A percentile compares a stretch with the other conserved stretches of the same genome.
Evolutionary conservation across 2,113 vertebrate genomes (phyloP).

Genomic region (Motacilla tschutschensis): DNA sequence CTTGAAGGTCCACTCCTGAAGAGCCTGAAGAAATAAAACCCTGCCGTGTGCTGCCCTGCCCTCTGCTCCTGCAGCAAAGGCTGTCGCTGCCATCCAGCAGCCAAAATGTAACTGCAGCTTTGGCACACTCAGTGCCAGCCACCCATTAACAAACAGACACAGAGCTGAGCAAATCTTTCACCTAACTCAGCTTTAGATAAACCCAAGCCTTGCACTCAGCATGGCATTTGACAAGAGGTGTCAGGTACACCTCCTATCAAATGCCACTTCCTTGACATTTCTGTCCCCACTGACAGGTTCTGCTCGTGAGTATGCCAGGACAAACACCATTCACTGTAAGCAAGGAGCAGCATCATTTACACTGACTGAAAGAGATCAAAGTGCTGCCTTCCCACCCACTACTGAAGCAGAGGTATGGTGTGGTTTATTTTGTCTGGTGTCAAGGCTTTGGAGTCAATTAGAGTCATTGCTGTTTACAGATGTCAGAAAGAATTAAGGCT

Average conservation of each 20-base stretch:
- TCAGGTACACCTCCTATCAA: background rate
- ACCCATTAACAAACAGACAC: fast-evolving
- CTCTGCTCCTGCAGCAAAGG: background rate
- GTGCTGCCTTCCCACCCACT: background rate
- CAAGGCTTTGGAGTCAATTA: background rate
- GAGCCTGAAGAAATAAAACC: background rate
- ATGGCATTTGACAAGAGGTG: background rate
- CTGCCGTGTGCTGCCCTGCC: background rate
- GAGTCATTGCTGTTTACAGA: background rate
- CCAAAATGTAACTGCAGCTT: conserved; percentile 1
- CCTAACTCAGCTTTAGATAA: background rate
- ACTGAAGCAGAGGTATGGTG: background rate
- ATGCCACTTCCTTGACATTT: background rate
- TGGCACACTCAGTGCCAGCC: background rate
- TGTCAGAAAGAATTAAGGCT: background rate
- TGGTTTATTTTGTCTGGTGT: background rate
- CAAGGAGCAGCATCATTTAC: background rate
- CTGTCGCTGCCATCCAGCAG: background rate
- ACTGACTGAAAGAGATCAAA: background rate
- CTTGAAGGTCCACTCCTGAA: fast-evolving
- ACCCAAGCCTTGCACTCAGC: fast-evolving
- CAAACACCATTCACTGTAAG: background rate
- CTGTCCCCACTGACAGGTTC: background rate
- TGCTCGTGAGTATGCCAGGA: background rate
- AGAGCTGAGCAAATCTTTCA: background rate